Evolutionary conservation across 1,140 invertebrate genomes (phyloP), one percentile per base, ranked within the genome.

Genomic region (Atta colombica): DNA sequence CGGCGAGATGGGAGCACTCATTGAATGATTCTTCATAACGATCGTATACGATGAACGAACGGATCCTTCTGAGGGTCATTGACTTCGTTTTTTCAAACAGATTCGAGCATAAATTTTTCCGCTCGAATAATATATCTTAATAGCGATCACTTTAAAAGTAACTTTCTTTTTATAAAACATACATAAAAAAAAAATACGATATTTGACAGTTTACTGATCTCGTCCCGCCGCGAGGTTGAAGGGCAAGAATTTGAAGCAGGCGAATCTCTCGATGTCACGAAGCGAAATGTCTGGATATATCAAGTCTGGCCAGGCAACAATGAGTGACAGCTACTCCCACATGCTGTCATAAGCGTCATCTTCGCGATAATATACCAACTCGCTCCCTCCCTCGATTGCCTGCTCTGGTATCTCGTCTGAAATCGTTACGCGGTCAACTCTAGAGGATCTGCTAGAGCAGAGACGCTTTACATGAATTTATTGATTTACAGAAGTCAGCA

Each of bases 311-410:
- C 87, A 80, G 71, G 85, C 93, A 95, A 94, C 92, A 94, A 94
- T 95, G 95, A 95, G 87, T 95, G 95, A 95, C 94, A 95, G 94
- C 88, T 91, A 94, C 94, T 95, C 94, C 94, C 94, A 95, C 94
- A 93, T 91, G 93, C 92, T 95, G 94, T 95, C 94, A 95, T 90
- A 91, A 90, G 91, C 90, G 88, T 93, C 91, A 92, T 93, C 89
- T 92, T 91, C 85, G 88, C 89, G 89, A 89, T 93, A 89, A 90
- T 91, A 85, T 90, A 87, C 85, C 78, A 82, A 87, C 87, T 74
- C 87, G 77, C 86, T 77, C 87, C 82, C 72, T 89, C 91, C 85
- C 88, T 88, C 89, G 75, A 84, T 92, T 84, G 78, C 80, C 86
- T 87, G 80, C 88, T 87, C 90, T 91, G 88, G 88, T 91, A 92